These are phyloP conservation scores for Hypotaenidia philippensis DNA, from an alignment of 2,797 vertebrate genomes.

Conservation along the genomic window DNA sequence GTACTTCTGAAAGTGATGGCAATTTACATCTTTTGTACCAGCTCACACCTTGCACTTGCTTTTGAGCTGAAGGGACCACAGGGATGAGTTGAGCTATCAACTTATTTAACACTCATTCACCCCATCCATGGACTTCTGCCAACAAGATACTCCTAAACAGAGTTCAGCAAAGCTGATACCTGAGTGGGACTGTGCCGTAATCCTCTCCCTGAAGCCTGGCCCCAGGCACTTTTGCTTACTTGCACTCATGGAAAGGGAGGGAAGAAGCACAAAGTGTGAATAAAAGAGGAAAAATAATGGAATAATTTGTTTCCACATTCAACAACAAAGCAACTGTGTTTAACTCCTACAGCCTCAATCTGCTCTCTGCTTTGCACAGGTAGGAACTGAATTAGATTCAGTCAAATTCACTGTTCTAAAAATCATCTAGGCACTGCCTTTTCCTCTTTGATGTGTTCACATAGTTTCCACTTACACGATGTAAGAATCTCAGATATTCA, in stretches of 20 bases:
- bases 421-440: not conserved
- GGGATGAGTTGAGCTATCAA: not conserved
- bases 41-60: not conserved
- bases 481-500: constrained; percentile 52
- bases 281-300: not conserved
- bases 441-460: constrained; percentile 44
- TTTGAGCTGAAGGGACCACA: not conserved
- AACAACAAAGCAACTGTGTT: not conserved
- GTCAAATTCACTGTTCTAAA: not conserved
- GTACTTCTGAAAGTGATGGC: not conserved
- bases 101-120: not conserved
- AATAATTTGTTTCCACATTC: not conserved
- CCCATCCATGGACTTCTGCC: not conserved
- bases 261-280: not conserved
- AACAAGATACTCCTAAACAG: not conserved
- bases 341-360: not conserved
- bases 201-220: not conserved
- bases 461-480: not conserved
- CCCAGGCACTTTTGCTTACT: not conserved
- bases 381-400: not conserved
- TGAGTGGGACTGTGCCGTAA: not conserved
- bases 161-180: not conserved
- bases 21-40: not conserved
- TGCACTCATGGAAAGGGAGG: not conserved
- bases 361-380: not conserved